phyloP scores from a whole-genome alignment of 1,140 invertebrate genomes.

The Bombus superbus region DNA sequence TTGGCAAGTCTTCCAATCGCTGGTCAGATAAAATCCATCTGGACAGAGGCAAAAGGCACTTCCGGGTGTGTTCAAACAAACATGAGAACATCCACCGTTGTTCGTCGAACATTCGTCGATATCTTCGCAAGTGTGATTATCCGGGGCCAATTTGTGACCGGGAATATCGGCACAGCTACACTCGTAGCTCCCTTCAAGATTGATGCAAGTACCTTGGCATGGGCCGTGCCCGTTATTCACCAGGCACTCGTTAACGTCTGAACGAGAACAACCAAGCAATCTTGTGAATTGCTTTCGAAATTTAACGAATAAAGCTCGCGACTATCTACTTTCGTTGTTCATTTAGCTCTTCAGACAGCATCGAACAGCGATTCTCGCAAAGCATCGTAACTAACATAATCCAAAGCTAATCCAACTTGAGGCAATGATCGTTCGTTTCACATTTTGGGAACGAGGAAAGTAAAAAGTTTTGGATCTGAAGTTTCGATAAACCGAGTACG shows the following conservation, averaged over 20 bases:
- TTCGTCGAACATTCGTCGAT: constrained; percentile 85
- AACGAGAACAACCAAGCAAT: constrained; percentile 24
- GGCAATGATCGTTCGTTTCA: background rate
- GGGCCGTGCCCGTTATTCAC: constrained; percentile 86
- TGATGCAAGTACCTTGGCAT: constrained; percentile 87
- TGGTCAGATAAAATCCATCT: constrained; percentile 82
- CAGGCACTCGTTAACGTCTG: constrained; percentile 86
- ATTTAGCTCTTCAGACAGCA: background rate
- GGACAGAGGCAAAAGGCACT: constrained; percentile 86
- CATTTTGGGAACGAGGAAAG: background rate
- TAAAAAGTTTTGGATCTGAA: background rate
- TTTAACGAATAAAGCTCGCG: background rate
- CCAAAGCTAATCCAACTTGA: background rate
- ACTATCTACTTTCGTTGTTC: background rate
- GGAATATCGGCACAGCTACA: constrained; percentile 85
- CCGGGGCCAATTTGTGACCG: constrained; percentile 84
- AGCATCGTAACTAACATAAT: background rate
- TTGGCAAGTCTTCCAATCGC: constrained; percentile 83
- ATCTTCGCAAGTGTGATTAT: constrained; percentile 84
- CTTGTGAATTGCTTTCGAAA: constrained; percentile 21
- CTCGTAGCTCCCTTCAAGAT: constrained; percentile 85
- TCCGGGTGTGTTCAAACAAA: constrained; percentile 85
- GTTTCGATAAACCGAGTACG: background rate
- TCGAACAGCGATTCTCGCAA: background rate
- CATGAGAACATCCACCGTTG: constrained; percentile 84